Conservation (phyloP, 2,113 vertebrate genomes). For the Rhinolophus ferrumequinum region DNA sequence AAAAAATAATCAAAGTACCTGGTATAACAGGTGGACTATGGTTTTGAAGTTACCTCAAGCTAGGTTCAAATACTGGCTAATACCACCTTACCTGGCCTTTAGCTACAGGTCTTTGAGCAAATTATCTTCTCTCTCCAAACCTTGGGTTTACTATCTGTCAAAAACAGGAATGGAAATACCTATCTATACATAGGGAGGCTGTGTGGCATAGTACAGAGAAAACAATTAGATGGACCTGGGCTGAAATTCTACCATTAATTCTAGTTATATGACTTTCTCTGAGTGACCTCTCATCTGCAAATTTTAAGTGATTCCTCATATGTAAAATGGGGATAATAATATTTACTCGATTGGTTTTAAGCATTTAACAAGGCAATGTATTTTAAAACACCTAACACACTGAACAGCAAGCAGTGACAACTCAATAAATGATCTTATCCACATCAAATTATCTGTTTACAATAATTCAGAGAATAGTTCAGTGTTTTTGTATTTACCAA, state of each 20-base stretch:
- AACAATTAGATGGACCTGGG: neutral
- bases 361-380: conserved; percentile 45
- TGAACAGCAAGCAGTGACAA: conserved; percentile 48
- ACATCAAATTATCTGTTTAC: conserved; percentile 34
- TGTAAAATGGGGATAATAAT: conserved; percentile 1
- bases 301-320: conserved; percentile 23
- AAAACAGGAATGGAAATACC: neutral
- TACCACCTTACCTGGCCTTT: neutral
- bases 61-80: neutral
- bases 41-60: conserved; percentile 12
- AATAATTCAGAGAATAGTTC: conserved; percentile 27
- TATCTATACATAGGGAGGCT: neutral
- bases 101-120: conserved; percentile 28
- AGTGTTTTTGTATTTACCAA: conserved; percentile 29
- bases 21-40: neutral
- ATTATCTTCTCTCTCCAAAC: conserved; percentile 2
- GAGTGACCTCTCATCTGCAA: conserved; percentile 10
- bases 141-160: conserved; percentile 13
- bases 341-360: conserved; percentile 18
- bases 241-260: conserved; percentile 15
- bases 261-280: neutral
- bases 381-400: conserved; percentile 48
- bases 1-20: neutral
- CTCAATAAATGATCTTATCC: conserved; percentile 18
- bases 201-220: neutral